A percentile compares a stretch with the other conserved stretches of the same genome.
Conservation (phyloP, 1,140 invertebrate genomes). For the Goniozus legneri region DNA sequence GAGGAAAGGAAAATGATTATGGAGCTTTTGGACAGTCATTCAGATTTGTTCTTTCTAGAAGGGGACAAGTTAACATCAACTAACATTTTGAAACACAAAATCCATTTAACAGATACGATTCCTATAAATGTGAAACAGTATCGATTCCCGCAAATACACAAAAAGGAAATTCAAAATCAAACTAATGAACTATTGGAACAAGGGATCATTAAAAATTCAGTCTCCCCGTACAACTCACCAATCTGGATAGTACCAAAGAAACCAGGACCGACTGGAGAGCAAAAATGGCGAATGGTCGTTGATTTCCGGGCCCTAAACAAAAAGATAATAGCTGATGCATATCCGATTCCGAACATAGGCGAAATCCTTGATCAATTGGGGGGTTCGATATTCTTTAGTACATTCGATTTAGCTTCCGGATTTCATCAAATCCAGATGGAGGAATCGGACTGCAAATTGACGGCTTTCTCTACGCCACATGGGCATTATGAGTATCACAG, state of each 20-base stretch:
- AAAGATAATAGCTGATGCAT: not conserved
- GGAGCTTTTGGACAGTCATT: not conserved
- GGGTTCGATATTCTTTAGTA: not conserved
- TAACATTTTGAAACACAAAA: constrained; percentile 15
- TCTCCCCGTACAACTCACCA: constrained; percentile 16
- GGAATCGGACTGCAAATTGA: not conserved
- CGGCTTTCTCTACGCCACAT: not conserved
- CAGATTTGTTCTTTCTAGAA: not conserved
- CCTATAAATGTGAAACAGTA: constrained; percentile 23
- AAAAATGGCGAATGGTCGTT: not conserved
- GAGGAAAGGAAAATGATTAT: not conserved
- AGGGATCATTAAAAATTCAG: constrained; percentile 11
- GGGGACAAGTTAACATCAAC: not conserved
- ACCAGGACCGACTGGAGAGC: not conserved
- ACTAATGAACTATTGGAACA: constrained; percentile 3
- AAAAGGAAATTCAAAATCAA: constrained; percentile 11
- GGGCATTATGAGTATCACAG: not conserved
- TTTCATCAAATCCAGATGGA: constrained; percentile 5
- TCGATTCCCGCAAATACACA: constrained; percentile 19
- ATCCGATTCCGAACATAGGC: not conserved
- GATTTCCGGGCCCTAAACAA: not conserved
- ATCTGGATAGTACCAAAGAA: not conserved
- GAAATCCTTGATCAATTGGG: not conserved
- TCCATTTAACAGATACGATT: constrained; percentile 10
- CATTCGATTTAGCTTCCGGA: not conserved